Evolutionary conservation across 2,797 vertebrate genomes (phyloP).

Genomic region (Myotis vivesi): DNA sequence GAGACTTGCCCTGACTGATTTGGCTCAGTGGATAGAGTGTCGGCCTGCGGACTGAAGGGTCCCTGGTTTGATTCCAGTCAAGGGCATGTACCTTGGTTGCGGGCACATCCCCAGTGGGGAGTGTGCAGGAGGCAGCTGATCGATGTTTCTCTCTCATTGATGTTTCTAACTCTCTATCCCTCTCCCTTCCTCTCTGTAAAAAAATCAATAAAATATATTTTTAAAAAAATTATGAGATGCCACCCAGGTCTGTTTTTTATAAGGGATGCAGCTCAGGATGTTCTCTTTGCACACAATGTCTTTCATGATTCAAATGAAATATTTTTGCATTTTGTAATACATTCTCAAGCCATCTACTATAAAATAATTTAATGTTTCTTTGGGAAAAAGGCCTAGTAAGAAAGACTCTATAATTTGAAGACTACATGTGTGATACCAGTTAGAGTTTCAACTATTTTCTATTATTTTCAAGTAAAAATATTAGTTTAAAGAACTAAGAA

Average conservation of each 20-base stretch:
- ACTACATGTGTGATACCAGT: neutral
- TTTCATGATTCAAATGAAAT: neutral
- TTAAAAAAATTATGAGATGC: too few relatives aligned
- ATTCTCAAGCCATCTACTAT: neutral
- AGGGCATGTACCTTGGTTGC: too few relatives aligned
- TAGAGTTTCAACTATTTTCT: neutral
- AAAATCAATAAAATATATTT: too few relatives aligned
- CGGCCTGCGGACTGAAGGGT: too few relatives aligned
- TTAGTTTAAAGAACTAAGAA: neutral
- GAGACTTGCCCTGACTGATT: neutral
- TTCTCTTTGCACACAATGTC: neutral
- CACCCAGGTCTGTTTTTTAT: neutral
- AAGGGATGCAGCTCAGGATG: neutral
- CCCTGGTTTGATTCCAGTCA: too few relatives aligned
- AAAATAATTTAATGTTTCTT: neutral
- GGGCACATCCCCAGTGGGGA: too few relatives aligned
- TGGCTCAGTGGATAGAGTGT: too few relatives aligned
- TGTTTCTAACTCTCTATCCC: too few relatives aligned
- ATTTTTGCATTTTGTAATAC: neutral
- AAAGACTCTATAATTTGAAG: neutral
- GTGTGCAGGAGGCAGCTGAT: too few relatives aligned
- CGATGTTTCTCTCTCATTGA: too few relatives aligned
- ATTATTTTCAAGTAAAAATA: neutral
- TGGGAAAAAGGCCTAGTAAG: neutral
- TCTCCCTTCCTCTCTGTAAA: too few relatives aligned